Conservation (phyloP, 30 jellyfish, hydroid and myxozoan species). For the Cassiopea andromeda region DNA sequence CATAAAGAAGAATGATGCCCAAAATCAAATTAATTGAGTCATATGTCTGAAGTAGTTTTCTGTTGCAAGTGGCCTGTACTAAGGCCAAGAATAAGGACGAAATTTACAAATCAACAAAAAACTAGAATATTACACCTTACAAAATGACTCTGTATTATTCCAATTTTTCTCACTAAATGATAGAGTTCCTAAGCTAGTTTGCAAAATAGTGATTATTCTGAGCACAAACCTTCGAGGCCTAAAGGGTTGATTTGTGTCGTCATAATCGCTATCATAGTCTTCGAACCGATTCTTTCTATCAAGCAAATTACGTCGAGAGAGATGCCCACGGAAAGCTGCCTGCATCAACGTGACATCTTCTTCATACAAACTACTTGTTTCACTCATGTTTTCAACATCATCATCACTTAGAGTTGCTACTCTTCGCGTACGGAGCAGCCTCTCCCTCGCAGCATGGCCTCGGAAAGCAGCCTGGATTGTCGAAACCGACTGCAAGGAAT, state of each 20-base stretch:
- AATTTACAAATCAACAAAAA: too few species aligned
- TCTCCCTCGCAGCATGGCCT: constrained; percentile 77
- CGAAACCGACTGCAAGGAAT: constrained; percentile 53
- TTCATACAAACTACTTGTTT: constrained; percentile 53
- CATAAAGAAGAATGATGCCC: too few species aligned
- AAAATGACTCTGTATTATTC: too few species aligned
- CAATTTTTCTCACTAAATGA: too few species aligned
- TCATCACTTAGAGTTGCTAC: constrained; percentile 32
- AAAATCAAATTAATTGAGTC: too few species aligned
- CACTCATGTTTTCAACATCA: constrained; percentile 34
- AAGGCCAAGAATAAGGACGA: too few species aligned
- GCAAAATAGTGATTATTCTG: not conserved
- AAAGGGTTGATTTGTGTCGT: constrained; percentile 17
- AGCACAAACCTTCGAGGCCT: constrained; percentile 36
- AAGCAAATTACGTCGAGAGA: constrained; percentile 70
- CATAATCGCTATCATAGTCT: constrained; percentile 34
- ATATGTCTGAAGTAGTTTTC: too few species aligned
- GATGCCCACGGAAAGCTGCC: constrained; percentile 93
- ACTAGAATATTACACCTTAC: too few species aligned
- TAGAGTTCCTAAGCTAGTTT: not conserved
- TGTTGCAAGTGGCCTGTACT: too few species aligned
- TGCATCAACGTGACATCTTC: constrained; percentile 85
- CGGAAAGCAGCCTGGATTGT: constrained; percentile 89
- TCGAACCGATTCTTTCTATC: constrained; percentile 26
- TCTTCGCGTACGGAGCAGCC: constrained; percentile 35